phyloP scores from a whole-genome alignment of 2,113 vertebrate species.

The Otocyon megalotis region DNA sequence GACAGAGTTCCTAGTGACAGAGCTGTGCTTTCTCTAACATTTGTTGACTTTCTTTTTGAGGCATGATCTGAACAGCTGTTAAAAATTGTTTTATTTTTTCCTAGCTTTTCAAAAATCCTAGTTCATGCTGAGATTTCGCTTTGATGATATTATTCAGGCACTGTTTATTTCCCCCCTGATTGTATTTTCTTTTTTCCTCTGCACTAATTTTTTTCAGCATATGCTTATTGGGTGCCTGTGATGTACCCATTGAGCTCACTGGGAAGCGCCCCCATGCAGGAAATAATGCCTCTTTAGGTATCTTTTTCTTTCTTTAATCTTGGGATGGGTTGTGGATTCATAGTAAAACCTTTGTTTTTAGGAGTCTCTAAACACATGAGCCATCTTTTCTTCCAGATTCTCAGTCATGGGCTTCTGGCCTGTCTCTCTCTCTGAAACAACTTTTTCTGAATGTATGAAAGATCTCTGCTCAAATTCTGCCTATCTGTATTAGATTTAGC shows the following conservation, averaged over 20 bases:
- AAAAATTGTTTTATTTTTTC: neutral
- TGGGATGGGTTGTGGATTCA: neutral
- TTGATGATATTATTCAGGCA: neutral
- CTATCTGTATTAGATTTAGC: neutral
- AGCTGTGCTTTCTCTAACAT: neutral
- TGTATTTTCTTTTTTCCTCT: neutral
- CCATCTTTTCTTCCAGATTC: neutral
- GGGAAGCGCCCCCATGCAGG: neutral
- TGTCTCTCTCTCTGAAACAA: conserved; percentile 15
- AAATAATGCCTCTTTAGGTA: neutral
- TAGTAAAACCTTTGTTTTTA: neutral
- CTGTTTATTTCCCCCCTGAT: neutral
- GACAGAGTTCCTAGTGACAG: neutral
- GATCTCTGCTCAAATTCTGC: neutral
- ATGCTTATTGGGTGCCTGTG: neutral
- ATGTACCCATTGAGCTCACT: neutral
- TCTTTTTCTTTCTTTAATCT: neutral
- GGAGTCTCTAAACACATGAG: neutral
- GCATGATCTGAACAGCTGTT: neutral
- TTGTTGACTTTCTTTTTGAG: neutral
- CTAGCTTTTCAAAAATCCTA: neutral
- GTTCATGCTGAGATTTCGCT: conserved; percentile 26
- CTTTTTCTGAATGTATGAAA: neutral
- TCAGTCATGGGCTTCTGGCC: neutral
- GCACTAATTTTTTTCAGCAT: neutral